Conservation (phyloP, 2,797 vertebrate species). For the Sternotherus odoratus region DNA sequence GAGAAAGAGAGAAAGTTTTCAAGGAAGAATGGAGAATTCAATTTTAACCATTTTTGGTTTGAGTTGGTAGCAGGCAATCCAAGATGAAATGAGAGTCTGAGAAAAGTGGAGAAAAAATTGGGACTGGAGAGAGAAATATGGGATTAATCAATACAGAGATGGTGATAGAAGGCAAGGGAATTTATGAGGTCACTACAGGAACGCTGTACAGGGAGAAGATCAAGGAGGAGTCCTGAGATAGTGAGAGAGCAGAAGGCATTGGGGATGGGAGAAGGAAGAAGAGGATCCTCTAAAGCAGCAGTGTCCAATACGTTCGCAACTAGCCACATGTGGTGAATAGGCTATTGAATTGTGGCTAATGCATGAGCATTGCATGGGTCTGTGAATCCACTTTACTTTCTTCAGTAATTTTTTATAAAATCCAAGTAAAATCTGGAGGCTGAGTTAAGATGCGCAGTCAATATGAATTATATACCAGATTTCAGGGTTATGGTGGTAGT, state of each 20-base stretch:
- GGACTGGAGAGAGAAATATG: background rate
- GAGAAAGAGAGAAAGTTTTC: background rate
- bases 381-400: no score
- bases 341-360: no score
- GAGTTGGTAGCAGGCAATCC: background rate
- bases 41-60: background rate
- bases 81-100: background rate
- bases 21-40: background rate
- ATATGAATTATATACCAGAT: no score
- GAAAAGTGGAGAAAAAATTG: background rate
- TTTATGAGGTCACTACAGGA: background rate
- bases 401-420: no score
- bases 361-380: no score
- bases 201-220: background rate
- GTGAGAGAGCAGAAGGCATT: background rate
- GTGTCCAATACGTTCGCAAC: no score
- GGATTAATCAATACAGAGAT: background rate
- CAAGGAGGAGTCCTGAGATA: background rate
- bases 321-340: no score
- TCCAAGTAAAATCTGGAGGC: no score
- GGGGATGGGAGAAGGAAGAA: background rate
- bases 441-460: no score
- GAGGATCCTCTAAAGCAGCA: background rate
- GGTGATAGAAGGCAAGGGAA: background rate
- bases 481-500: no score